phyloP scores from a whole-genome alignment of 2,797 vertebrate species.

The Gouania willdenowi region DNA sequence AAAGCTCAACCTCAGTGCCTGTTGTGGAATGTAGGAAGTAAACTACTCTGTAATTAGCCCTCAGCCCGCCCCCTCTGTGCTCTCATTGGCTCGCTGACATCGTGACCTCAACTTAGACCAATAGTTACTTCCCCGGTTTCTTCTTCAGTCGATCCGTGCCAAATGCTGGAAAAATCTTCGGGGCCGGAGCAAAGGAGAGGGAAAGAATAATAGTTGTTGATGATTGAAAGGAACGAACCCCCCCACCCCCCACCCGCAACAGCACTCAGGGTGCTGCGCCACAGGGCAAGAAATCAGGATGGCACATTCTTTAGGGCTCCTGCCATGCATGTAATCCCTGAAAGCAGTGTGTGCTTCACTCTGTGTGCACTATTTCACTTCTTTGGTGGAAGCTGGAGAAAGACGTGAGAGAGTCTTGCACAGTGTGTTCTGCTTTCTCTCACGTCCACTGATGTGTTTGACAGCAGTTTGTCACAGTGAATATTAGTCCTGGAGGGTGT shows the following conservation, averaged over 20 bases:
- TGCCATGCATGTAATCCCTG: slow-evolving; percentile 49
- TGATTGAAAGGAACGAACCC: slow-evolving; percentile 39
- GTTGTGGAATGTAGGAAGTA: slow-evolving; percentile 61
- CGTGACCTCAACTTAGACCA: slow-evolving; percentile 14
- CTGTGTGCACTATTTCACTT: too few relatives aligned
- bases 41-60: slow-evolving; percentile 62
- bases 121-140: slow-evolving; percentile 9
- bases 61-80: not conserved
- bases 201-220: slow-evolving; percentile 36
- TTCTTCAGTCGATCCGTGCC: slow-evolving; percentile 26
- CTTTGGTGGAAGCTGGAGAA: not conserved
- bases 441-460: not conserved
- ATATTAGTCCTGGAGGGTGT: too few relatives aligned
- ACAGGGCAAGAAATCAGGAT: slow-evolving; percentile 53
- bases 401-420: slow-evolving; percentile 1
- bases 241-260: not conserved
- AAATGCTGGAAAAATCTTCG: slow-evolving; percentile 39
- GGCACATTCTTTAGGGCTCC: slow-evolving; percentile 49
- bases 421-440: not conserved
- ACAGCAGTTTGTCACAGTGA: not conserved
- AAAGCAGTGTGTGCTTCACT: slow-evolving; percentile 9
- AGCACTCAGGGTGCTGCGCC: slow-evolving; percentile 30
- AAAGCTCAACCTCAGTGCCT: slow-evolving; percentile 29
- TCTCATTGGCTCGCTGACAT: slow-evolving; percentile 36
- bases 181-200: slow-evolving; percentile 6